Conservation (phyloP, 2,888 invertebrate species). For the Drosophila pseudotakahashii region DNA sequence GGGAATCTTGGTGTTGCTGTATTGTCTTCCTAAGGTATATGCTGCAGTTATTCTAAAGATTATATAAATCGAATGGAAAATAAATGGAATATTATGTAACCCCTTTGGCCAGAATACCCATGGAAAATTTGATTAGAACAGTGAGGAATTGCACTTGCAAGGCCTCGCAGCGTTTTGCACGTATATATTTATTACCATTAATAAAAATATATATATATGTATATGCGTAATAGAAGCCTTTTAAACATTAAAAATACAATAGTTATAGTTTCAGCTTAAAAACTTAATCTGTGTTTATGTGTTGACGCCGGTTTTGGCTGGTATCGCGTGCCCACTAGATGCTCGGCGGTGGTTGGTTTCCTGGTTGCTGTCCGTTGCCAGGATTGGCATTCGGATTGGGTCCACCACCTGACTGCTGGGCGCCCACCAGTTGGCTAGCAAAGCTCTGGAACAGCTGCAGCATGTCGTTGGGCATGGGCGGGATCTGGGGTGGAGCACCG, state of each 20-base stretch:
- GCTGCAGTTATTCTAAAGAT: too few relatives aligned
- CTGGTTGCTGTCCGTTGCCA: constrained; percentile 62
- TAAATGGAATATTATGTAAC: constrained; percentile 5
- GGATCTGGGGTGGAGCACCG: constrained; percentile 44
- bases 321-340: constrained; percentile 40
- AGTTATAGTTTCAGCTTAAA: constrained; percentile 38
- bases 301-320: constrained; percentile 9
- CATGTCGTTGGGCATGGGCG: constrained; percentile 73
- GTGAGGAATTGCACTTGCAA: constrained; percentile 2
- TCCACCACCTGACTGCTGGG: constrained; percentile 44
- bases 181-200: constrained; percentile 65
- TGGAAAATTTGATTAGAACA: constrained; percentile 7
- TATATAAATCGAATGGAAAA: not conserved
- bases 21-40: too few relatives aligned
- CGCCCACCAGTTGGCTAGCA: constrained; percentile 70
- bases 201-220: constrained; percentile 68
- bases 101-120: too few relatives aligned
- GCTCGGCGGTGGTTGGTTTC: constrained; percentile 72
- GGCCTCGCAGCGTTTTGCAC: constrained; percentile 6
- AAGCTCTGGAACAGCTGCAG: constrained; percentile 80
- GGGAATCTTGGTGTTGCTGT: too few relatives aligned
- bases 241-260: constrained; percentile 58
- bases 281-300: constrained; percentile 21
- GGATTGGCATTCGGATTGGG: constrained; percentile 34
- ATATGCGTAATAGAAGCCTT: constrained; percentile 55